Percentiles rank a stretch among this genome's conserved stretches.
phyloP scores from a whole-genome alignment of 2,113 vertebrate genomes.

The Orientallactaga bullata region DNA sequence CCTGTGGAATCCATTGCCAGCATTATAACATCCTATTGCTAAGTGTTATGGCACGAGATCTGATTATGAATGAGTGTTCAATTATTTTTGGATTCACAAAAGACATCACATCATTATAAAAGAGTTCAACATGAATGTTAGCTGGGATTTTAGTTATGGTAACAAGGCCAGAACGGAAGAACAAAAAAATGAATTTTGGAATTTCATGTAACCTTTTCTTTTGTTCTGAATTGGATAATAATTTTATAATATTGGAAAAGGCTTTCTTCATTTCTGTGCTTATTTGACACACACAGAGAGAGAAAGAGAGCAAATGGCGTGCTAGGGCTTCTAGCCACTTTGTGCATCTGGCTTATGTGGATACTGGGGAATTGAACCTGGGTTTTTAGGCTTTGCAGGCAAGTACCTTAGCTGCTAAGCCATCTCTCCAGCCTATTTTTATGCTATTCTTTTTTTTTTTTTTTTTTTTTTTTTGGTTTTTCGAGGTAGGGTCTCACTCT shows the following conservation, averaged over 20 bases:
- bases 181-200: background rate
- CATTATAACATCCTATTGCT: background rate
- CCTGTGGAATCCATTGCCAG: background rate
- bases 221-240: background rate
- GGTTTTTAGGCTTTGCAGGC: no score
- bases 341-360: no score
- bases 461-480: no score
- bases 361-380: no score
- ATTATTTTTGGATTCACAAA: background rate
- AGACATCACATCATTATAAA: background rate
- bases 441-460: no score
- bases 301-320: no score
- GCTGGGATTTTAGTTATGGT: background rate
- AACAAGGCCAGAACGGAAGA: background rate
- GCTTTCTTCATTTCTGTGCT: no score
- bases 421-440: no score
- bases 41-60: background rate
- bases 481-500: no score
- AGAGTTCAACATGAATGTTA: background rate
- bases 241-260: background rate
- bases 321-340: no score
- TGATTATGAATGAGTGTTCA: background rate
- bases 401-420: no score
- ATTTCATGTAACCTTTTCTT: slow-evolving; percentile 1
- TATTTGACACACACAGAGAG: no score